A percentile compares a stretch with the other conserved stretches of the same genome.
These are phyloP conservation scores for Solen grandis DNA, from an alignment of 1,140 invertebrate species.

Conservation along the genomic window DNA sequence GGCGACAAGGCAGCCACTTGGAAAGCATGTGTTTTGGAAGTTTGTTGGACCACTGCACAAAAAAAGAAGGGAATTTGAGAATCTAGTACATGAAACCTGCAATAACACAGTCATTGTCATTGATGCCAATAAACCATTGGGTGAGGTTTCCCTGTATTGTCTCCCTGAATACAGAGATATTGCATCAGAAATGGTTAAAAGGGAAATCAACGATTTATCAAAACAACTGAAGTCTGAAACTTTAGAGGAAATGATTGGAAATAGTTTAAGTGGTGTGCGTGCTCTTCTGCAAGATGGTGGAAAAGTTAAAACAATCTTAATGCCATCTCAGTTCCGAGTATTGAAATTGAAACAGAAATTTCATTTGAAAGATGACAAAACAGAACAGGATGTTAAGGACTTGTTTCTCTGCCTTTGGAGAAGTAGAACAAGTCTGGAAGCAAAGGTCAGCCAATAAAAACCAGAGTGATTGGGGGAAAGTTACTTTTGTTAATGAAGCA, in stretches of 20 bases:
- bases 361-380: neutral
- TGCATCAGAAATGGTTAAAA: conserved; percentile 3
- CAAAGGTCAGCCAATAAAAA: conserved; percentile 22
- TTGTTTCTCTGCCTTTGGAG: conserved; percentile 9
- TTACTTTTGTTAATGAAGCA: conserved; percentile 58
- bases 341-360: conserved; percentile 49
- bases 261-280: conserved; percentile 10
- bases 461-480: conserved; percentile 60
- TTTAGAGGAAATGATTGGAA: conserved; percentile 47
- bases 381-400: conserved; percentile 4
- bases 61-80: conserved; percentile 60
- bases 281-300: conserved; percentile 57
- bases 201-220: conserved; percentile 21
- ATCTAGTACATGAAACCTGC: conserved; percentile 24
- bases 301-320: conserved; percentile 42
- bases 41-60: conserved; percentile 67
- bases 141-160: conserved; percentile 62
- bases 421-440: conserved; percentile 18
- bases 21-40: conserved; percentile 57
- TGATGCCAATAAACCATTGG: conserved; percentile 62
- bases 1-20: conserved; percentile 59
- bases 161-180: neutral
- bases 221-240: conserved; percentile 45
- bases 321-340: conserved; percentile 60
- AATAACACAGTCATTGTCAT: conserved; percentile 57